phyloP scores from a whole-genome alignment of 2,797 vertebrate genomes.

The Morelia viridis region DNA sequence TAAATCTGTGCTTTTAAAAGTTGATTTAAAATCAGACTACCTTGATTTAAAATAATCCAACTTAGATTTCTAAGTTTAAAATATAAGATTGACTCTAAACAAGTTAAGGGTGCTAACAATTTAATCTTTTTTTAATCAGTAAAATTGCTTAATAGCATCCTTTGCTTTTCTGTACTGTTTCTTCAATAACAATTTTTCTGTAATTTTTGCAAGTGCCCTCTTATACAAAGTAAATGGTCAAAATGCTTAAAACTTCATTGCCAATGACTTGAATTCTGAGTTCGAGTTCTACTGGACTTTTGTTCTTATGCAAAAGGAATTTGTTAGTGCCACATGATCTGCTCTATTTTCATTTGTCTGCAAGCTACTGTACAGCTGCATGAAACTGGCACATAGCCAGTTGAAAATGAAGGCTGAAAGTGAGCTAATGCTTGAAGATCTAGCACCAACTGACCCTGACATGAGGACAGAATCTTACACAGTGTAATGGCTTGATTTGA shows the following conservation, averaged over 20 bases:
- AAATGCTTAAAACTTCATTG: neutral
- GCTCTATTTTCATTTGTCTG: slow-evolving; percentile 8
- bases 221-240: neutral
- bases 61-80: neutral
- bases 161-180: neutral
- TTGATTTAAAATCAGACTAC: no score
- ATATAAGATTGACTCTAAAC: neutral
- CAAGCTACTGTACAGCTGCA: neutral
- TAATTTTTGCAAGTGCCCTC: neutral
- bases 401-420: neutral
- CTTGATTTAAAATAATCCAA: neutral
- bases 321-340: neutral
- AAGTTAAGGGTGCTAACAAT: neutral
- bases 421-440: slow-evolving; percentile 3
- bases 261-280: neutral
- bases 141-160: neutral
- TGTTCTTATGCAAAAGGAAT: neutral
- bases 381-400: neutral
- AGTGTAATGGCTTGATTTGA: neutral
- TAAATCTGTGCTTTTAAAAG: no score
- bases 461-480: neutral
- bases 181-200: neutral
- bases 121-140: neutral
- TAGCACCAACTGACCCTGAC: neutral
- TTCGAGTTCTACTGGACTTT: neutral